phyloP scores from a whole-genome alignment of 2,113 vertebrate species.

The Prinia subflava region DNA sequence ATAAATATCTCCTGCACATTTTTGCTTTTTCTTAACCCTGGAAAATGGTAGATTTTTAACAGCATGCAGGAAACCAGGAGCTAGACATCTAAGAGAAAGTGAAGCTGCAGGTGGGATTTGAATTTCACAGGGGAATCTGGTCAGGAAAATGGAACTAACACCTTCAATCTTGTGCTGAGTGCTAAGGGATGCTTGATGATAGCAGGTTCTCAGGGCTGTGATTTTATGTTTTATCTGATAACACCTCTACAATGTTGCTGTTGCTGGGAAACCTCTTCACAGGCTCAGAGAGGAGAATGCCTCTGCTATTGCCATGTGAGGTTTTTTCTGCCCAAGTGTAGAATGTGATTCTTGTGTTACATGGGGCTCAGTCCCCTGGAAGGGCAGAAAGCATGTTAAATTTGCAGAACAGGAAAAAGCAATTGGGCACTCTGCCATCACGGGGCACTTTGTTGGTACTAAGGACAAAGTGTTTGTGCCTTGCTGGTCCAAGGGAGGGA shows the following conservation, averaged over 20 bases:
- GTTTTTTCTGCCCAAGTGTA: not conserved
- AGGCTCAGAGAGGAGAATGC: not conserved
- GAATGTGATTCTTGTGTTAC: not conserved
- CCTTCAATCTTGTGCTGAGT: not conserved
- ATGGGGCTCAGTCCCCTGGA: not conserved
- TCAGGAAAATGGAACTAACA: constrained; percentile 26
- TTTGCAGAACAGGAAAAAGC: not conserved
- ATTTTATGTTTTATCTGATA: constrained; percentile 30
- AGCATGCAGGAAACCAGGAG: not conserved
- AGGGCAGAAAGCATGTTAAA: not conserved
- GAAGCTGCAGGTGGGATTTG: not conserved
- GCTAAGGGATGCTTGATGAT: not conserved
- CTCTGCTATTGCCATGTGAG: not conserved
- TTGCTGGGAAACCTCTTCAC: constrained; percentile 38
- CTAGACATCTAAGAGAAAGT: not conserved
- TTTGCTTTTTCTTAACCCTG: not conserved
- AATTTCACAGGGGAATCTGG: not conserved
- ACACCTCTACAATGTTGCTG: not conserved
- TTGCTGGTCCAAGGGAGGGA: not conserved
- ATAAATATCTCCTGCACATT: not conserved
- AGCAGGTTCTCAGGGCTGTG: constrained; percentile 21
- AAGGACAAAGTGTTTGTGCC: not conserved
- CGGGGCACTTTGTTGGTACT: not conserved
- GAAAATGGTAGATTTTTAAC: not conserved
- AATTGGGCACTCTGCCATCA: not conserved